phyloP scores from a whole-genome alignment of 2,797 vertebrate species.

The Argyrosomus regius region DNA sequence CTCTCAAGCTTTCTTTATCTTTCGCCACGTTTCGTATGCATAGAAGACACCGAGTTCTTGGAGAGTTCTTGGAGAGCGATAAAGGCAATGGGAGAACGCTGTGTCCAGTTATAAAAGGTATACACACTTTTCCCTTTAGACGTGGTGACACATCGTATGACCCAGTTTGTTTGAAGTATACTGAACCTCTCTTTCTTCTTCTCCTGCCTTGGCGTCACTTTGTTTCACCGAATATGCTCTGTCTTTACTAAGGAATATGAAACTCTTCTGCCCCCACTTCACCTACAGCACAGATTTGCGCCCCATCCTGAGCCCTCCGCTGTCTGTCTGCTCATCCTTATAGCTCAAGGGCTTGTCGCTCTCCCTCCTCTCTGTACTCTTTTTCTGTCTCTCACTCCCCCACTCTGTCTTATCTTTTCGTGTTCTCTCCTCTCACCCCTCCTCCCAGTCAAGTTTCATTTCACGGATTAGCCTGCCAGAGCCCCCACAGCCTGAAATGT shows the following conservation, averaged over 20 bases:
- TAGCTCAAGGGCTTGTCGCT: constrained; percentile 72
- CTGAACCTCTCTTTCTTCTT: constrained; percentile 22
- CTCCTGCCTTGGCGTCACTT: constrained; percentile 36
- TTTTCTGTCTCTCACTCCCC: constrained; percentile 49
- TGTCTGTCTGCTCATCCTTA: constrained; percentile 64
- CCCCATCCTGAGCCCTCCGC: constrained; percentile 40
- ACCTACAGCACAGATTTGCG: constrained; percentile 66
- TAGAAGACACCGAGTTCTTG: not conserved
- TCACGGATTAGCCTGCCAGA: constrained; percentile 82
- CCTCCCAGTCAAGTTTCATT: constrained; percentile 83
- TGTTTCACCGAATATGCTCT: constrained; percentile 33
- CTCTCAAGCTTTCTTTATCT: not conserved
- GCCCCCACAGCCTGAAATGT: constrained; percentile 80
- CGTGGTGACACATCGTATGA: constrained; percentile 16
- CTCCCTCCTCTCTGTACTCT: constrained; percentile 52
- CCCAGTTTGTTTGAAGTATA: constrained; percentile 34
- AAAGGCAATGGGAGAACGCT: not conserved
- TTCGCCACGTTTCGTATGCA: not conserved
- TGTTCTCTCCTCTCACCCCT: constrained; percentile 75
- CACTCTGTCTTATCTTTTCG: constrained; percentile 74
- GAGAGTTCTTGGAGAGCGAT: not conserved
- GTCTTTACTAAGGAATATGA: constrained; percentile 54
- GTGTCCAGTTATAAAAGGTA: constrained; percentile 9
- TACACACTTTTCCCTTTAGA: constrained; percentile 1
- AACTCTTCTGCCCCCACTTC: constrained; percentile 55